Base-by-base conservation (phyloP, 2,888 invertebrate species). In the Xylota sylvarum region DNA sequence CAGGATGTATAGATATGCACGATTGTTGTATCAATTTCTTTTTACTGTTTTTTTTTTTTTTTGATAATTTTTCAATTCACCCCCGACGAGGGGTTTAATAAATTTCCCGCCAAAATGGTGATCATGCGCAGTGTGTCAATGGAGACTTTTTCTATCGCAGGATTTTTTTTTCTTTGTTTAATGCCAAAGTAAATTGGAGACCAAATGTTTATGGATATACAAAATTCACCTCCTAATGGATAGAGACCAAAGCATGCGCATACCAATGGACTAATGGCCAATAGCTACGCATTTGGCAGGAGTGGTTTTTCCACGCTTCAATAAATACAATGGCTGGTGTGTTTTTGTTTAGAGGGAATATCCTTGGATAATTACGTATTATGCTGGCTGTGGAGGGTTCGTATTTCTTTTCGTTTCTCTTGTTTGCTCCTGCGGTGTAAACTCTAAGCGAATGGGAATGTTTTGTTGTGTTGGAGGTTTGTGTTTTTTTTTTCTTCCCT, bases 261-360 rank as follows among this genome's bases (percentile, higher is more conserved):
- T 85, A 67, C 62, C 77, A 0, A 40, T 12, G 65, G 64, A 79
- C 73, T 74, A 74, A 83, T 83, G 79, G 87, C 87, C 87, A 87
- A 87, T 87, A 87, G 87, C 87, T 87, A 82, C 83, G 78, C 87
- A 79, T 83, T 79, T 58, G 67, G 74, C 78, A 88, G 88, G 88
- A 88, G 88, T 88, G 88, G 88, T 88, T 88, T 85, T 88, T 88
- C 43, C 60, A 85, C 56, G 85, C 88, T 81, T 85, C 77, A 78
- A 74, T 85, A 81, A 81, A 84, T 67, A 87, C 80, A 87, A 87
- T 84, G 87, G 88, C 83, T 84, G 84, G 76, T 87, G 76, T 87
- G 83, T 87, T 84, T 87, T 87, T 84, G 76, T 80, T 84, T 87
- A 79, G 85, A 81, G 73, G 84, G 81, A 84, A 83, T 84, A 80